phyloP scores from a whole-genome alignment of 1,140 invertebrate genomes.

The Penaeus vannamei region DNA sequence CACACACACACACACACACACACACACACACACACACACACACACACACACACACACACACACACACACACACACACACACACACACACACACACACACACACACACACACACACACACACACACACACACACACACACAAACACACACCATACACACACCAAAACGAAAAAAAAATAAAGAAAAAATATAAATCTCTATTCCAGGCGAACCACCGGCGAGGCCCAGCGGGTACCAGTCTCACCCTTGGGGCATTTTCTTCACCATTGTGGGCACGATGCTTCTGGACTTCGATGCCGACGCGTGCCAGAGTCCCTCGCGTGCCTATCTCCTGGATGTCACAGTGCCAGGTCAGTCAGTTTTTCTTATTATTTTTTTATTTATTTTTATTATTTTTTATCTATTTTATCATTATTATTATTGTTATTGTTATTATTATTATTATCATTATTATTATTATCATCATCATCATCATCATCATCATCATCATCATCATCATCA shows the following conservation, averaged over 20 bases:
- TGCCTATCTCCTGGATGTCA: slow-evolving; percentile 94
- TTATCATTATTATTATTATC: too few relatives aligned
- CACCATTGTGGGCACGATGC: slow-evolving; percentile 92
- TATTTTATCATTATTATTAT: too few relatives aligned
- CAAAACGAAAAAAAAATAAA: neutral
- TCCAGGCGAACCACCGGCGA: neutral
- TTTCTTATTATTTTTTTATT: too few relatives aligned
- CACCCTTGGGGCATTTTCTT: slow-evolving; percentile 93
- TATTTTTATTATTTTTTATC: too few relatives aligned
- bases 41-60: too few relatives aligned
- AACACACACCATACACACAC: neutral
- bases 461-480: too few relatives aligned
- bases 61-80: too few relatives aligned
- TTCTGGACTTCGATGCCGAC: slow-evolving; percentile 96
- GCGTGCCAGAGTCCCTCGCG: slow-evolving; percentile 94
- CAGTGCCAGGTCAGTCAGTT: slow-evolving; percentile 80
- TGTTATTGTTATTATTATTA: too few relatives aligned
- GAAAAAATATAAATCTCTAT: neutral
- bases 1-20: slow-evolving; percentile 36
- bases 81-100: too few relatives aligned
- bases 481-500: too few relatives aligned
- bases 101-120: too few relatives aligned
- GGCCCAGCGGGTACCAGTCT: neutral
- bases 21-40: neutral
- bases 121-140: too few relatives aligned